Conservation (phyloP, 2,113 vertebrate genomes). For the Anolis sagrei region DNA sequence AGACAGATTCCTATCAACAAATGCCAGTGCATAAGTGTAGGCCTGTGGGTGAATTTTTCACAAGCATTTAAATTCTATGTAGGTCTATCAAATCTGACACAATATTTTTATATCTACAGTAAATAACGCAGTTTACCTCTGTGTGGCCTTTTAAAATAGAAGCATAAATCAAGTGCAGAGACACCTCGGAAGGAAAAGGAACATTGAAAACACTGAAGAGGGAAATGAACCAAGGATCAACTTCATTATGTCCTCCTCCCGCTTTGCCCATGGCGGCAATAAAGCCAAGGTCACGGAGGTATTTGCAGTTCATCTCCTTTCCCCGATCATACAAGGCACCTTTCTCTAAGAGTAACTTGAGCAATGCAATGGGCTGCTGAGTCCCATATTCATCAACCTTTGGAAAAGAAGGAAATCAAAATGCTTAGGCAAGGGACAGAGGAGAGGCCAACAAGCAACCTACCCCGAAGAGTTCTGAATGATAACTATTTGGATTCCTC, state of each 20-base stretch:
- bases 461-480: background rate
- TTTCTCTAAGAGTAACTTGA: slow-evolving; percentile 91
- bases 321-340: slow-evolving; percentile 91
- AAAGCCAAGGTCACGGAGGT: slow-evolving; percentile 90
- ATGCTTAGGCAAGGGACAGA: background rate
- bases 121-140: slow-evolving; percentile 72
- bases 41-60: background rate
- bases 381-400: slow-evolving; percentile 96
- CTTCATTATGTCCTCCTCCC: slow-evolving; percentile 94
- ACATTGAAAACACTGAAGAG: slow-evolving; percentile 94
- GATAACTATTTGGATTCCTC: background rate
- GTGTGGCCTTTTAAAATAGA: slow-evolving; percentile 94
- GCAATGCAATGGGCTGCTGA: slow-evolving; percentile 93
- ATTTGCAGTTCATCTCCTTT: slow-evolving; percentile 92
- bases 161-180: slow-evolving; percentile 88
- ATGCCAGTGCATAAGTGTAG: background rate
- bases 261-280: slow-evolving; percentile 96
- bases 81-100: background rate
- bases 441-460: background rate
- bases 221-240: slow-evolving; percentile 90
- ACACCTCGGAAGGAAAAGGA: slow-evolving; percentile 87
- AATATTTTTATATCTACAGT: no score
- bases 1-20: background rate
- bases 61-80: background rate
- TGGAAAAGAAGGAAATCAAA: background rate